phyloP scores from a whole-genome alignment of 1,140 invertebrate genomes.

The Drosophila murphyi region DNA sequence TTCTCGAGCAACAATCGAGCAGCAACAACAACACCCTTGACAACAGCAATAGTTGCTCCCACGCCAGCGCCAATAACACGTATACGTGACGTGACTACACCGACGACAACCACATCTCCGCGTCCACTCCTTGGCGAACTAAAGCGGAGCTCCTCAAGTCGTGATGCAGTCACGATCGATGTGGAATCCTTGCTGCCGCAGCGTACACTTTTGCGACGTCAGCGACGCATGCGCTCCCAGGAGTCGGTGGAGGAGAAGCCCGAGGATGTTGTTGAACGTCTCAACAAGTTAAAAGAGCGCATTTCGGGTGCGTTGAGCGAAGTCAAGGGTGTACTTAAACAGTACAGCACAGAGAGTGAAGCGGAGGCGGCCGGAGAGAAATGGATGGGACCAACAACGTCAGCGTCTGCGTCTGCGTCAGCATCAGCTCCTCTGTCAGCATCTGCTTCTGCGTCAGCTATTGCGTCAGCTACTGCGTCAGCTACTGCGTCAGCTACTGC shows the following conservation, averaged over 20 bases:
- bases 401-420: neutral
- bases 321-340: constrained; percentile 76
- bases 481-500: too few species aligned
- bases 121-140: constrained; percentile 56
- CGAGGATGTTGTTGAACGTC: constrained; percentile 73
- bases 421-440: too few species aligned
- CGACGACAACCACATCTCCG: neutral
- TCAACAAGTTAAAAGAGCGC: constrained; percentile 76
- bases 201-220: constrained; percentile 67
- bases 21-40: constrained; percentile 4
- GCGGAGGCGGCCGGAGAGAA: constrained; percentile 40
- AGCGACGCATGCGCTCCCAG: constrained; percentile 72
- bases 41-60: constrained; percentile 7
- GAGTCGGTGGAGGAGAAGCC: constrained; percentile 71
- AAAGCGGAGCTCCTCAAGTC: constrained; percentile 53
- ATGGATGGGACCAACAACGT: constrained; percentile 5
- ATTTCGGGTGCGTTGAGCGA: constrained; percentile 75
- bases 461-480: neutral
- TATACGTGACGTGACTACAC: constrained; percentile 21
- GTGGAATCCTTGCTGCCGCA: constrained; percentile 63
- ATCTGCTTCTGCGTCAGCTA: neutral
- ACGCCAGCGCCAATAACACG: constrained; percentile 3
- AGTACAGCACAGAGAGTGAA: constrained; percentile 76
- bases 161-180: constrained; percentile 58
- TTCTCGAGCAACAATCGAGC: constrained; percentile 22